phyloP scores from a whole-genome alignment of 2,888 invertebrate genomes.

The Stegana nigrithorax region DNA sequence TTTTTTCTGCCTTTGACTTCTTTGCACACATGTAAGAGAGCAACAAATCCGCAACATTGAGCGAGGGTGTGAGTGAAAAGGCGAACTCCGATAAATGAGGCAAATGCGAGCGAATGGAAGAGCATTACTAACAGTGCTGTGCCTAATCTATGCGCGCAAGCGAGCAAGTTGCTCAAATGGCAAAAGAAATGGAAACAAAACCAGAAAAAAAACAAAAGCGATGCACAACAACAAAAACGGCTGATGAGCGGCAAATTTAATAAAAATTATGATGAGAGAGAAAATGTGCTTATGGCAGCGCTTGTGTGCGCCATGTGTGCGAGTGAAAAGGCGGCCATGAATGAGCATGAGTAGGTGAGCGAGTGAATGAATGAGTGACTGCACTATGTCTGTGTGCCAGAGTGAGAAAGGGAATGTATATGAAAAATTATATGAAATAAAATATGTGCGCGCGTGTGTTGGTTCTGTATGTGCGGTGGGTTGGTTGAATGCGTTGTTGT shows the following conservation, averaged over 20 bases:
- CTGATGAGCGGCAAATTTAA: conserved; percentile 45
- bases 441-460: conserved; percentile 38
- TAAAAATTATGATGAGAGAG: conserved; percentile 61
- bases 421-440: conserved; percentile 60
- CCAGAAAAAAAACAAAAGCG: not conserved
- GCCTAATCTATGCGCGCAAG: conserved; percentile 32
- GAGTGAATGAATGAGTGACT: too few relatives aligned
- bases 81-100: conserved; percentile 2
- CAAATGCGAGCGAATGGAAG: conserved; percentile 25
- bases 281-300: conserved; percentile 26
- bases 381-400: too few relatives aligned
- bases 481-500: conserved; percentile 54
- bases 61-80: conserved; percentile 15
- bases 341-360: conserved; percentile 46
- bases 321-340: too few relatives aligned
- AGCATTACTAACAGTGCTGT: conserved; percentile 16
- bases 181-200: conserved; percentile 33
- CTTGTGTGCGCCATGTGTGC: too few relatives aligned
- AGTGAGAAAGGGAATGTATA: too few relatives aligned
- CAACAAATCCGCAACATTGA: conserved; percentile 4
- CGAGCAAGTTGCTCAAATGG: conserved; percentile 45
- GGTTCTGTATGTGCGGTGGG: conserved; percentile 50
- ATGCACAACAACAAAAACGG: too few relatives aligned
- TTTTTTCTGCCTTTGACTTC: not conserved
- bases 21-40: conserved; percentile 2